Evolutionary conservation across 2,888 invertebrate genomes (phyloP), one percentile per base, ranked within the genome.

Genomic region (Drosophila nr. perissopoda): DNA sequence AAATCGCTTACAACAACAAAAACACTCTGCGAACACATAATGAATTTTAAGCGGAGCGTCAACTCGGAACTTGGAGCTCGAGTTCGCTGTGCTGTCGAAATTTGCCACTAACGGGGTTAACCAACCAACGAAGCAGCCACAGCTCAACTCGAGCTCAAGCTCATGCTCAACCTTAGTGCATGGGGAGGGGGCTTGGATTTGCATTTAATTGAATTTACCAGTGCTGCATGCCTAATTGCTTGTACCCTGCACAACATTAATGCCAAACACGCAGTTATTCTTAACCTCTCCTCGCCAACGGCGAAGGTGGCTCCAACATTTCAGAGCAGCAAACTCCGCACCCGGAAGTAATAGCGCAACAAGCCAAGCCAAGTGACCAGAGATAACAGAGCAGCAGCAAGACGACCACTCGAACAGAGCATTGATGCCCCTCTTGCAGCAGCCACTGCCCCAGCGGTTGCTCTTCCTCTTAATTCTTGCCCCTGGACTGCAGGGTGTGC

Each of bases 161-260:
- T 33, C 40, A 52, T 45, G 59, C 58, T 66, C 40, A 51, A 25
- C 54, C 25, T 54, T 54, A 56, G 13, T 25, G 45, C 25, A 8
- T 8, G 25, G 16, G 7, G 0, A 0, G 42, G 10, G 45, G 80
- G 64, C 45, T 48, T 54, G 66, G 25, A 77, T 83, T 81, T 71
- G 76, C 87, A 83, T 87, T 73, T 81, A 76, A 88, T 86, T 80
- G 86, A 80, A 86, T 63, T 64, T 73, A 69, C 83, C 87, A 86
- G 80, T 71, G 83, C 66, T 83, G 83, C 80, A 80, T 80, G 77
- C 58, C 63, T 73, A 80, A 76, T 80, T 34, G 45, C 21, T 11
- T 6, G 33, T 13, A 16, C 10, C 57, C 63, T 57, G 16, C 61
- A 27, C 38, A 42, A 27, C 34, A 61, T 58, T 45, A 27, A 71